phyloP scores from a whole-genome alignment of 2,113 vertebrate species.

The Procavia capensis region DNA sequence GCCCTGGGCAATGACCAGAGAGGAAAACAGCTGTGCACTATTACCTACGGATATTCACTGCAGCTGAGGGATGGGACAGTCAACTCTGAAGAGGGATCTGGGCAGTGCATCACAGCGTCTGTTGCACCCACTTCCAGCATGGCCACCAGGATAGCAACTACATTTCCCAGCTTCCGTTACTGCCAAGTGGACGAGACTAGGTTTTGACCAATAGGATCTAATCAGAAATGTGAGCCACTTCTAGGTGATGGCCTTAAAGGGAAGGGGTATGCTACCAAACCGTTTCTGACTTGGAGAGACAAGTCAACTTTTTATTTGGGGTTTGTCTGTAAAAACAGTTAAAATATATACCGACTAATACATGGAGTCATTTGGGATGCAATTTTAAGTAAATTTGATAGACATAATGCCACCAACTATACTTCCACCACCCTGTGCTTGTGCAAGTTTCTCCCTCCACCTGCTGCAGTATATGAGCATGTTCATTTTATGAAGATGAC shows the following conservation, averaged over 20 bases:
- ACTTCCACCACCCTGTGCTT: not conserved
- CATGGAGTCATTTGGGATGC: not conserved
- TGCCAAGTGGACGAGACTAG: too few species aligned
- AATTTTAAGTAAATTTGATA: slow-evolving; percentile 14
- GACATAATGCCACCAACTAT: not conserved
- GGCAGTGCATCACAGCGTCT: not conserved
- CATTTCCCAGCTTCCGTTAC: too few species aligned
- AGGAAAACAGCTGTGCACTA: not conserved
- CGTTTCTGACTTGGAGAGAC: not conserved
- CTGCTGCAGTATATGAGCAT: not conserved
- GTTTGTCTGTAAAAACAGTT: not conserved
- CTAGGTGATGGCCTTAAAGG: not conserved
- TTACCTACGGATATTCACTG: too few species aligned
- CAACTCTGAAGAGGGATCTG: not conserved
- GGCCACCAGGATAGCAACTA: too few species aligned
- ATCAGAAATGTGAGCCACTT: not conserved
- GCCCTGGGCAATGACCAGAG: not conserved
- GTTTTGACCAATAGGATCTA: not conserved
- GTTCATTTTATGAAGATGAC: not conserved
- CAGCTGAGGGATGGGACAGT: not conserved
- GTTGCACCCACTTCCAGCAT: not conserved
- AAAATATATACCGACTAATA: not conserved
- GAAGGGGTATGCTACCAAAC: not conserved
- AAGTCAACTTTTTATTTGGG: not conserved
- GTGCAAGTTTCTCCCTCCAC: not conserved